A percentile compares a stretch with the other conserved stretches of the same genome.
Evolutionary conservation across 1,140 invertebrate genomes (phyloP).

Genomic region (Atta cephalotes): DNA sequence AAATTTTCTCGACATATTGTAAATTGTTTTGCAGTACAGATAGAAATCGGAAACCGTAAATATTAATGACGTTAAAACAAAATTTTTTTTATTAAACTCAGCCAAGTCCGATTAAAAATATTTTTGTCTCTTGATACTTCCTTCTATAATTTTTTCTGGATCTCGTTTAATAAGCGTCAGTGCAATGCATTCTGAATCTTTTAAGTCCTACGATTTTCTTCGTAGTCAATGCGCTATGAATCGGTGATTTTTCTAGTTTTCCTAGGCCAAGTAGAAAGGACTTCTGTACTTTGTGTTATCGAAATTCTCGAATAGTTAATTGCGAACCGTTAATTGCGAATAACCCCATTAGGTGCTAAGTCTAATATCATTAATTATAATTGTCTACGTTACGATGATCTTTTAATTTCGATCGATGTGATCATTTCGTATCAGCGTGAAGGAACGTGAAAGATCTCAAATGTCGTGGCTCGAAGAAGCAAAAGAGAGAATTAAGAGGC

Average conservation of each 20-base stretch:
- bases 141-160: neutral
- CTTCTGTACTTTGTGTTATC: neutral
- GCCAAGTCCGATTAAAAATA: neutral
- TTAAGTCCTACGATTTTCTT: neutral
- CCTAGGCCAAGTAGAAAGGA: conserved; percentile 5
- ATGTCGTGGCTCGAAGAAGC: conserved; percentile 33
- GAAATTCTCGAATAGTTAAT: conserved; percentile 7
- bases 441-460: conserved; percentile 71
- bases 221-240: neutral
- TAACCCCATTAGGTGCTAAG: conserved; percentile 72
- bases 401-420: conserved; percentile 61
- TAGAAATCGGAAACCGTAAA: neutral
- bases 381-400: conserved; percentile 50
- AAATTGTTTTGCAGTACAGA: neutral
- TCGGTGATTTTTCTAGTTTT: conserved; percentile 5
- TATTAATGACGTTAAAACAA: neutral
- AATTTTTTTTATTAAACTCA: neutral
- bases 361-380: conserved; percentile 67
- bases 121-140: neutral
- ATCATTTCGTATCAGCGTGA: conserved; percentile 40
- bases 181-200: neutral
- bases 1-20: neutral
- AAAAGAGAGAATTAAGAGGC: conserved; percentile 12
- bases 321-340: conserved; percentile 39
- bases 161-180: neutral